These are phyloP conservation scores for Lottia gigantea DNA, from an alignment of 2,888 invertebrate genomes.

Conservation along the genomic window DNA sequence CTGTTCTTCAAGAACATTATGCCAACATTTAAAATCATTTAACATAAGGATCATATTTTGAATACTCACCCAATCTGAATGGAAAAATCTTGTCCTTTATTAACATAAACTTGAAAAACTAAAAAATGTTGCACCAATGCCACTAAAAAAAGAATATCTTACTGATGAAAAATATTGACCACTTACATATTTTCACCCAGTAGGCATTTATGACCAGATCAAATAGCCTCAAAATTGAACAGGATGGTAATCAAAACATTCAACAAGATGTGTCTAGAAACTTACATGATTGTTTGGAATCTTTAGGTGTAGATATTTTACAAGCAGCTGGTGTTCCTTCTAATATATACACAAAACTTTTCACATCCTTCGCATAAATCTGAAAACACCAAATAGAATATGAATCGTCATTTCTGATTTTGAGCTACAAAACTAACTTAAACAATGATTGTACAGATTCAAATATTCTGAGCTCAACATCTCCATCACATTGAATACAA, in stretches of 20 bases:
- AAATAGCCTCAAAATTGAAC: too few relatives aligned
- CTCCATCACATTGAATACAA: not conserved
- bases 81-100: conserved; percentile 64
- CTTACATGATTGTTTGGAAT: conserved; percentile 58
- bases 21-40: too few relatives aligned
- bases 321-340: conserved; percentile 63
- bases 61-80: conserved; percentile 62
- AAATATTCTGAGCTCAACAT: not conserved
- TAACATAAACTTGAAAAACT: conserved; percentile 59
- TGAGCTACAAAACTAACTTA: too few relatives aligned
- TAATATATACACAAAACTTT: conserved; percentile 60
- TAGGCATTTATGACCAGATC: too few relatives aligned
- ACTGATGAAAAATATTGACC: not conserved
- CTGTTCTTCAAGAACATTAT: too few relatives aligned
- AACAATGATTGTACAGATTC: too few relatives aligned
- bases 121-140: conserved; percentile 62
- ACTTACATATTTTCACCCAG: too few relatives aligned
- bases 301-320: conserved; percentile 64
- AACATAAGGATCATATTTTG: not conserved
- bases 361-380: conserved; percentile 66
- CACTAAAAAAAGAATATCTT: conserved; percentile 49
- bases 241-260: too few relatives aligned
- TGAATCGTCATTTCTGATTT: too few relatives aligned
- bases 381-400: conserved; percentile 26
- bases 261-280: too few relatives aligned